Evolutionary conservation across 2,888 invertebrate genomes (phyloP).

Genomic region (Acrobeloides nanus): DNA sequence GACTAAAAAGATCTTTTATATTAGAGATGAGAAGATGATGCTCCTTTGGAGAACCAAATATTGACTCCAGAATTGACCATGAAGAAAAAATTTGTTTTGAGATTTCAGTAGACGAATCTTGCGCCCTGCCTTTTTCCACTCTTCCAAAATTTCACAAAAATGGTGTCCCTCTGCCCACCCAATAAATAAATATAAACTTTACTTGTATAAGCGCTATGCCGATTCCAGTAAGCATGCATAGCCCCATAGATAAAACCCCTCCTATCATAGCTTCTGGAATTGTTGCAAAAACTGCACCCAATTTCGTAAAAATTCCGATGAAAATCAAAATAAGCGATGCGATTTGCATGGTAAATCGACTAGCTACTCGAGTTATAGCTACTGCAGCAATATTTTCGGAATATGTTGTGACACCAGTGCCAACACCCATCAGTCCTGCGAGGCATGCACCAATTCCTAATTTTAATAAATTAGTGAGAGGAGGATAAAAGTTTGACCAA

Average conservation of each 20-base stretch:
- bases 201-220: no score
- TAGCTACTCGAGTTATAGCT: slow-evolving; percentile 40
- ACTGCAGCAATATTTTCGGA: slow-evolving; percentile 43
- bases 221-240: no score
- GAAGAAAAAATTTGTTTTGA: no score
- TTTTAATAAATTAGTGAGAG: no score
- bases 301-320: slow-evolving; percentile 37
- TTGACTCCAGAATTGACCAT: no score
- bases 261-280: slow-evolving; percentile 45
- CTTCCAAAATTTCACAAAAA: slow-evolving; percentile 36
- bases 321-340: slow-evolving; percentile 36
- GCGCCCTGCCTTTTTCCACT: slow-evolving; percentile 32
- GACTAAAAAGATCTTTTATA: slow-evolving; percentile 11
- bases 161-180: no score
- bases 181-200: no score
- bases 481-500: no score
- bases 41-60: no score
- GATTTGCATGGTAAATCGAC: slow-evolving; percentile 42
- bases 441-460: slow-evolving; percentile 33
- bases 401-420: slow-evolving; percentile 45
- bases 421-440: slow-evolving; percentile 34
- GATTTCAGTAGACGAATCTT: no score
- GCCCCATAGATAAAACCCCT: no score
- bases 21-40: no score
- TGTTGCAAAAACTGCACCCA: slow-evolving; percentile 40